Evolutionary conservation across 2,113 vertebrate species (phyloP), one percentile per base, ranked within the genome.

Genomic region (Sarotherodon lohbergeri): DNA sequence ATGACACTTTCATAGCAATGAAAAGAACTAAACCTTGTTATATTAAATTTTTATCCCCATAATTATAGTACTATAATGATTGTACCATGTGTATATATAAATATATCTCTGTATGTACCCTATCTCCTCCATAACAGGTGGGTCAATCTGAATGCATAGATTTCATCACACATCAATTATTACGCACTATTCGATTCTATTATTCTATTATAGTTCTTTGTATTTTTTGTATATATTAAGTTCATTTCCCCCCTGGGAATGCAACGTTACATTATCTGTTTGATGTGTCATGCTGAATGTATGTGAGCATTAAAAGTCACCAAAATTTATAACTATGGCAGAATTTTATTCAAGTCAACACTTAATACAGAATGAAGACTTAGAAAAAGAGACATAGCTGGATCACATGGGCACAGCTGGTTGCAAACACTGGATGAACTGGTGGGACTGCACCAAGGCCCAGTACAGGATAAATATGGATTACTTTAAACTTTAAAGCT

Each of bases 11-110:
- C 24, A 76, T 29, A 1, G 71, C 43, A 76, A 76, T 76, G 19
- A 50, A 48, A 48, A 29, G 4, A 73, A 46, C 41, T 46, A 6
- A 46, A 73, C 48, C 22, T 17, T 73, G 39, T 27, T 16, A 46
- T 27, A 46, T 46, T 73, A 17, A 73, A 27, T 1, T 0, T 5
- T 10, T 2, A 0, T 3, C 22, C 24, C 16, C 24, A 48, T 50
- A 12, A 76, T 76, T 19, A 41, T 68, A 39, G 11, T 68, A 22
- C 34, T 68, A 22, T 41, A 0, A 22, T 41, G 63, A 22, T 9
- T 41, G 3, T 41, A n/a, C 1, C 10, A 39, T n/a, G 7, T 63
- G 1, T n/a, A 36, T 63, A 36, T 63, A 63, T 66, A n/a, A 19
- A 34, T 63, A 57, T 57, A 63, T n/a, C 9, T 63, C 59, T 63